phyloP scores from a whole-genome alignment of 2,888 invertebrate species.

The Platycheirus albimanus region DNA sequence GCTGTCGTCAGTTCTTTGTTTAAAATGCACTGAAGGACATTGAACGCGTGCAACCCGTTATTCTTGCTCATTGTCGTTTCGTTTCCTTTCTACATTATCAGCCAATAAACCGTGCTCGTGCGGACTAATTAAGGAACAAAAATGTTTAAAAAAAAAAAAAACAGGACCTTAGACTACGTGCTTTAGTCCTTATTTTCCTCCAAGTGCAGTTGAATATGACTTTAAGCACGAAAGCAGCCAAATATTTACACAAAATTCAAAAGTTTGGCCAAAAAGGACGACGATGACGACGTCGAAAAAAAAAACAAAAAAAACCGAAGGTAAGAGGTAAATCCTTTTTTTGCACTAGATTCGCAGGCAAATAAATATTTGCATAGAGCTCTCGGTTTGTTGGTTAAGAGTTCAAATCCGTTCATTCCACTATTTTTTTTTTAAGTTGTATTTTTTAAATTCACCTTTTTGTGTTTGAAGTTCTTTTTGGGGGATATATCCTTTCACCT shows the following conservation, averaged over 20 bases:
- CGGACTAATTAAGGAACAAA: conserved; percentile 59
- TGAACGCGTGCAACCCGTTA: conserved; percentile 67
- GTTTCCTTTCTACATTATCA: conserved; percentile 39
- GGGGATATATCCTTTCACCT: conserved; percentile 13
- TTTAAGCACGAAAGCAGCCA: conserved; percentile 23
- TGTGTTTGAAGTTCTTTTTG: conserved; percentile 7
- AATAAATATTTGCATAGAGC: conserved; percentile 64
- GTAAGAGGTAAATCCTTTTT: conserved; percentile 17
- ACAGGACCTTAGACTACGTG: conserved; percentile 38
- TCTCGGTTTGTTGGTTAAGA: conserved; percentile 65
- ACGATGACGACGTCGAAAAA: background rate
- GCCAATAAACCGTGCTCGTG: conserved; percentile 49
- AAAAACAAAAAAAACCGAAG: background rate
- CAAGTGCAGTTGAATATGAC: conserved; percentile 40
- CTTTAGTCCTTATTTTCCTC: conserved; percentile 39
- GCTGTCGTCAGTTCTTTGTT: conserved; percentile 26
- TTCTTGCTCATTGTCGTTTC: conserved; percentile 54
- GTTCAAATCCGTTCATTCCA: conserved; percentile 70
- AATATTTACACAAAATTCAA: conserved; percentile 48
- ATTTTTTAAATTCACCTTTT: conserved; percentile 20
- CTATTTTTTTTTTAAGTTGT: conserved; percentile 28
- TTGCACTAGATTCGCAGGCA: conserved; percentile 29
- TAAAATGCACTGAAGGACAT: conserved; percentile 49
- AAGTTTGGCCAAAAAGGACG: conserved; percentile 15
- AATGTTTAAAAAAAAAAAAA: background rate